These are phyloP conservation scores for Dipodomys merriami DNA, from an alignment of 2,113 vertebrate species.

Conservation along the genomic window DNA sequence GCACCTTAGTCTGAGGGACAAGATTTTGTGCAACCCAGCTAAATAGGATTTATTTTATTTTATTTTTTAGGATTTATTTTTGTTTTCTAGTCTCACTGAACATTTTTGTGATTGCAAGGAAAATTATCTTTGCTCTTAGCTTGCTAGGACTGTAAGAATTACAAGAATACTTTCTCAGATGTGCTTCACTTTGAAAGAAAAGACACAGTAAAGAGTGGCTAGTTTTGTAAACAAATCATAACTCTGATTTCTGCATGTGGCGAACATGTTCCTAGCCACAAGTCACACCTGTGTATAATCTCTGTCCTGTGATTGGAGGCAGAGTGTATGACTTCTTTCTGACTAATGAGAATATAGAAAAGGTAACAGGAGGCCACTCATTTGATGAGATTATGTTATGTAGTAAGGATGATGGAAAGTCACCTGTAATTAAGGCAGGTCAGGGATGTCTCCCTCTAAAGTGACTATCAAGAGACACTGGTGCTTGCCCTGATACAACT, in stretches of 20 bases:
- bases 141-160: slow-evolving; percentile 41
- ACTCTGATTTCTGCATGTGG: neutral
- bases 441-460: neutral
- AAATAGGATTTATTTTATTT: neutral
- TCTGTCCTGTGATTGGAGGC: neutral
- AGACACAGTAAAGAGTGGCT: neutral
- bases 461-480: neutral
- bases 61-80: neutral
- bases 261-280: neutral
- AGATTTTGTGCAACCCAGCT: neutral
- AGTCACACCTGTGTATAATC: neutral
- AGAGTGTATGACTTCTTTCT: neutral
- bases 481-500: neutral
- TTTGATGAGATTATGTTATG: neutral
- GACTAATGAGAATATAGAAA: neutral
- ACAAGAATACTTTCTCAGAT: neutral
- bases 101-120: neutral
- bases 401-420: neutral
- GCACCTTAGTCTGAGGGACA: neutral
- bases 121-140: slow-evolving; percentile 11
- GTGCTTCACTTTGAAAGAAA: slow-evolving; percentile 16
- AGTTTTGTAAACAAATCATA: neutral
- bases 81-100: neutral
- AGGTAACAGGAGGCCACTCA: neutral
- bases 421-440: too few species aligned